Evolutionary conservation across 2,113 vertebrate species (phyloP).

Genomic region (Cyphomyrus plagiostoma): DNA sequence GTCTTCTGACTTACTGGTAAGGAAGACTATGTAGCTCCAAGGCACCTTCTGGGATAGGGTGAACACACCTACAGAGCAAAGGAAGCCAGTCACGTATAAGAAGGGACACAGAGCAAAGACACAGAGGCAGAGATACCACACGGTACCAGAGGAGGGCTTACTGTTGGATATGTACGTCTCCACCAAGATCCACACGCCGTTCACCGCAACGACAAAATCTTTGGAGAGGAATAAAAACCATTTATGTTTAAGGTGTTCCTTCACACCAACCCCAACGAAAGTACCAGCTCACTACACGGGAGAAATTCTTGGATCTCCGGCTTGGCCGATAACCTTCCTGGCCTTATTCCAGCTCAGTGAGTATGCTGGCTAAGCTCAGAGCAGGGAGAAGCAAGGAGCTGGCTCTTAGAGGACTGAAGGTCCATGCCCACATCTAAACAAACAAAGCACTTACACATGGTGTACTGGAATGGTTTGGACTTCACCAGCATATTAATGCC

Average conservation of each 20-base stretch:
- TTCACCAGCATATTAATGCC: conserved; percentile 94
- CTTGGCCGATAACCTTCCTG: not conserved
- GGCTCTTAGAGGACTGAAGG: not conserved
- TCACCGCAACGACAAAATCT: conserved; percentile 89
- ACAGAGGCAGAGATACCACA: not conserved
- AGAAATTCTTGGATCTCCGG: not conserved
- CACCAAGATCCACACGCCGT: conserved; percentile 94
- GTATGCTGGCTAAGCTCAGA: not conserved
- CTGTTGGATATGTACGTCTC: conserved; percentile 86
- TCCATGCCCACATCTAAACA: not conserved
- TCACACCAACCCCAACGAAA: not conserved
- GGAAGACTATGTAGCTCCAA: conserved; percentile 90
- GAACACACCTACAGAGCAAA: conserved; percentile 68
- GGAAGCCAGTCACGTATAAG: not conserved
- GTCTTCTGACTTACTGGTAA: conserved; percentile 75
- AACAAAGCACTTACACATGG: conserved; percentile 81
- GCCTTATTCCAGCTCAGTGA: not conserved
- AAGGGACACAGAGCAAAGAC: not conserved
- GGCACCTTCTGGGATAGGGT: conserved; percentile 79
- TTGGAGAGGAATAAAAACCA: conserved; percentile 6
- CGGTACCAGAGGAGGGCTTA: conserved; percentile 46
- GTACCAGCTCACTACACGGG: not conserved
- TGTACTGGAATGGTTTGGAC: conserved; percentile 84
- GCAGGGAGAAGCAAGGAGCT: not conserved
- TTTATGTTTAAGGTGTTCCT: not conserved